phyloP scores from a whole-genome alignment of 1,140 invertebrate genomes.

The Anagrus nilaparvatae region DNA sequence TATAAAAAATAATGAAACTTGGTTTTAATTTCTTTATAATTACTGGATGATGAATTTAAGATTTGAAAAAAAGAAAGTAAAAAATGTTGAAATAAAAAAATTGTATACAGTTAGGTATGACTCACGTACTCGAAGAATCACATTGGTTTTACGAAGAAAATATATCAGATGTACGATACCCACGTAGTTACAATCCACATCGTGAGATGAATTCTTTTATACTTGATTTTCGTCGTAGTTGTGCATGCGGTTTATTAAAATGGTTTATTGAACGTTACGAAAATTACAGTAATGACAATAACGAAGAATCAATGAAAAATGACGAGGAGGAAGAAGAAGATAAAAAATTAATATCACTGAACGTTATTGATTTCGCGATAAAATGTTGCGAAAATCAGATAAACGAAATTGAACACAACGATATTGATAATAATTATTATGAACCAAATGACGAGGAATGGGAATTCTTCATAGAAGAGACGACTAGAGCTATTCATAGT shows the following conservation, averaged over 20 bases:
- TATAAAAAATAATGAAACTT: too few species aligned
- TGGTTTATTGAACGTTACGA: conserved; percentile 35
- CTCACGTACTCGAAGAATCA: conserved; percentile 48
- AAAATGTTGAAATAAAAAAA: too few species aligned
- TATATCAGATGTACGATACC: conserved; percentile 49
- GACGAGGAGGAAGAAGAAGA: neutral
- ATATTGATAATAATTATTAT: conserved; percentile 39
- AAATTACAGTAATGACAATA: conserved; percentile 21
- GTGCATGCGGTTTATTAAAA: conserved; percentile 50
- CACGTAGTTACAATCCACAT: conserved; percentile 56
- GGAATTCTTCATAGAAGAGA: conserved; percentile 57
- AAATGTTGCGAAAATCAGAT: conserved; percentile 46
- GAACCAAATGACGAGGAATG: conserved; percentile 46
- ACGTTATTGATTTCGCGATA: conserved; percentile 44
- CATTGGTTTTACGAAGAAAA: conserved; percentile 51
- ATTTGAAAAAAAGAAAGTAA: too few species aligned
- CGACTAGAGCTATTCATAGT: conserved; percentile 42
- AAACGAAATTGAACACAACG: conserved; percentile 39
- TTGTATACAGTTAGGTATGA: conserved; percentile 49
- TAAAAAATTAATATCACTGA: conserved; percentile 26
- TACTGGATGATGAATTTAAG: too few species aligned
- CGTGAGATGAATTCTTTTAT: conserved; percentile 44
- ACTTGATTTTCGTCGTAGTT: conserved; percentile 53
- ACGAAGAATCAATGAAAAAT: neutral
- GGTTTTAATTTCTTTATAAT: too few species aligned